phyloP scores from a whole-genome alignment of 2,113 vertebrate species.

The Guaruba guarouba region DNA sequence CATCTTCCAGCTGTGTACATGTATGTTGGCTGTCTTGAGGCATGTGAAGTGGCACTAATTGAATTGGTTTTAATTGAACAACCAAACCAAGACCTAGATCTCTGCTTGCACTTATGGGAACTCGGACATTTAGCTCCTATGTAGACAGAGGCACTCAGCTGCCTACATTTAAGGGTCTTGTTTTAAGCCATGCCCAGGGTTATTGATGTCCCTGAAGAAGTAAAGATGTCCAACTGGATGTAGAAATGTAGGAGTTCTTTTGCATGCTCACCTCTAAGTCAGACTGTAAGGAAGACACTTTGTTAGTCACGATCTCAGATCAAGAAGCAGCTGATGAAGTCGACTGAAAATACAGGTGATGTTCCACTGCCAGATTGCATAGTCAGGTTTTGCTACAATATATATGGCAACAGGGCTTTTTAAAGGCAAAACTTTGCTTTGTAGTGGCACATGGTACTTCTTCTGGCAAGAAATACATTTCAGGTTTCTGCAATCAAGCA shows the following conservation, averaged over 20 bases:
- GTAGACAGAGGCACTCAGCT: background rate
- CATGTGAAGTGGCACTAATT: background rate
- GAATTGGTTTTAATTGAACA: background rate
- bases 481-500: background rate
- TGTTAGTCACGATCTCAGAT: background rate
- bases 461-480: background rate
- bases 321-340: background rate
- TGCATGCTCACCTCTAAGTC: background rate
- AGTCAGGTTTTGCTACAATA: background rate
- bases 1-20: background rate
- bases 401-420: background rate
- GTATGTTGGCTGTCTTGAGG: background rate
- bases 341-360: background rate
- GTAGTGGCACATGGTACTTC: background rate
- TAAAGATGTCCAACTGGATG: background rate
- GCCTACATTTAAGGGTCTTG: background rate
- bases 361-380: background rate
- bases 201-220: background rate
- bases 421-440: background rate
- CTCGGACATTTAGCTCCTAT: background rate
- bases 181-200: background rate
- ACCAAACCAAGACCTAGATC: background rate
- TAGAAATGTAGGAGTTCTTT: background rate
- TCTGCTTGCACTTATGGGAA: background rate
- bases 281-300: background rate